phyloP scores from a whole-genome alignment of 2,797 vertebrate genomes.

The Lophotriccus pileatus region DNA sequence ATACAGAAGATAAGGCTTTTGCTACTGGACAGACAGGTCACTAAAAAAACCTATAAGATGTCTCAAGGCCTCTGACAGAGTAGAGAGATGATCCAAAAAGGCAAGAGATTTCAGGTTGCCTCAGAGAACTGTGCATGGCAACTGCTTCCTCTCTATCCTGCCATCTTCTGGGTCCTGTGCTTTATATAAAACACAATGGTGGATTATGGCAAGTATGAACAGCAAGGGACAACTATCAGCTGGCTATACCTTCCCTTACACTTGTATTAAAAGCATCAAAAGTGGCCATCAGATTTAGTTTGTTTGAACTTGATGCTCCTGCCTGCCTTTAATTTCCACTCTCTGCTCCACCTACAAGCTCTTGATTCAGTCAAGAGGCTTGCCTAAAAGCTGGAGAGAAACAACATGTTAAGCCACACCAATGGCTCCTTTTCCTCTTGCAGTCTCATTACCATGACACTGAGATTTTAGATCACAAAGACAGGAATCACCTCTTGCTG shows the following conservation, averaged over 20 bases:
- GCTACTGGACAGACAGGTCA: neutral
- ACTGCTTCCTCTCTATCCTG: neutral
- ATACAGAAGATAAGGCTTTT: neutral
- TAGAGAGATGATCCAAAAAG: neutral
- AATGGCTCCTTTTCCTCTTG: neutral
- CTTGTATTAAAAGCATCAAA: neutral
- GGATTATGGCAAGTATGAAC: neutral
- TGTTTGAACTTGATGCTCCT: neutral
- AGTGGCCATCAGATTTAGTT: neutral
- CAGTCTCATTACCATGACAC: neutral
- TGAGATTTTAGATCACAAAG: neutral
- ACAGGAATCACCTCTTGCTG: neutral
- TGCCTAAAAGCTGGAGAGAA: slow-evolving; percentile 1
- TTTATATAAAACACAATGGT: neutral
- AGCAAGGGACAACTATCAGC: neutral
- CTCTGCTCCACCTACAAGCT: neutral
- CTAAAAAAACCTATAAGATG: neutral
- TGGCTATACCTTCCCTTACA: neutral
- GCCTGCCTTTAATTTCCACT: neutral
- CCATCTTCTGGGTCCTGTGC: neutral
- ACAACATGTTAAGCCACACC: neutral
- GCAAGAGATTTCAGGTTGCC: neutral
- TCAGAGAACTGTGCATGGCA: accelerated
- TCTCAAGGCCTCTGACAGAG: neutral
- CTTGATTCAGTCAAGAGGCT: neutral